These are phyloP conservation scores for Drosophila punjabiensis DNA, from an alignment of 1,140 invertebrate species.

Conservation along the genomic window DNA sequence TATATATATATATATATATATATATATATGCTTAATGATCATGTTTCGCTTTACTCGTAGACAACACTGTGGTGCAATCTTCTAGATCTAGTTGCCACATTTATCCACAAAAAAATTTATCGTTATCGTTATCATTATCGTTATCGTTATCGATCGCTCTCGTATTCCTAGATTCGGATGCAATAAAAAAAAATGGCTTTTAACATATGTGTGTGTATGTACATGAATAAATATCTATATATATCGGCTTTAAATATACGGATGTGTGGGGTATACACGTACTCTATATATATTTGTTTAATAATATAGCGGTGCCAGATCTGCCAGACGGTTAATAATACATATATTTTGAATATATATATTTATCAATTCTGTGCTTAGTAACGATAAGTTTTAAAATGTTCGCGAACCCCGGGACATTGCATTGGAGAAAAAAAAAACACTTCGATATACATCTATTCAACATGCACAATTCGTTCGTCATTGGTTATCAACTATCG, in stretches of 20 bases:
- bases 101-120: conserved; percentile 44
- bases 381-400: conserved; percentile 47
- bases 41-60: conserved; percentile 38
- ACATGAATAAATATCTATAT: conserved; percentile 70
- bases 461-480: conserved; percentile 29
- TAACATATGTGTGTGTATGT: conserved; percentile 52
- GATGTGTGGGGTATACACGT: conserved; percentile 42
- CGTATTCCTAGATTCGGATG: conserved; percentile 41
- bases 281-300: conserved; percentile 37
- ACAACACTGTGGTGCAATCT: conserved; percentile 43
- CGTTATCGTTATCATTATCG: conserved; percentile 7
- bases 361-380: conserved; percentile 62
- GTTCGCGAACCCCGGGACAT: conserved; percentile 25
- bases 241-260: conserved; percentile 31
- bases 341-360: conserved; percentile 82
- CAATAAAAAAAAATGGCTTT: conserved; percentile 56
- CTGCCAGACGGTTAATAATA: conserved; percentile 60
- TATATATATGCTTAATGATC: conserved; percentile 44
- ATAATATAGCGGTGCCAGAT: conserved; percentile 59
- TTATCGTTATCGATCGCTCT: conserved; percentile 2
- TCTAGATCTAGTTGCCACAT: conserved; percentile 49
- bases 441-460: conserved; percentile 51
- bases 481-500: conserved; percentile 31
- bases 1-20: conserved; percentile 23
- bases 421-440: conserved; percentile 20